Evolutionary conservation across 64 coral and sea anemone genomes (phyloP), one percentile per base, ranked within the genome.

Genomic region (Actinia tenebrosa): DNA sequence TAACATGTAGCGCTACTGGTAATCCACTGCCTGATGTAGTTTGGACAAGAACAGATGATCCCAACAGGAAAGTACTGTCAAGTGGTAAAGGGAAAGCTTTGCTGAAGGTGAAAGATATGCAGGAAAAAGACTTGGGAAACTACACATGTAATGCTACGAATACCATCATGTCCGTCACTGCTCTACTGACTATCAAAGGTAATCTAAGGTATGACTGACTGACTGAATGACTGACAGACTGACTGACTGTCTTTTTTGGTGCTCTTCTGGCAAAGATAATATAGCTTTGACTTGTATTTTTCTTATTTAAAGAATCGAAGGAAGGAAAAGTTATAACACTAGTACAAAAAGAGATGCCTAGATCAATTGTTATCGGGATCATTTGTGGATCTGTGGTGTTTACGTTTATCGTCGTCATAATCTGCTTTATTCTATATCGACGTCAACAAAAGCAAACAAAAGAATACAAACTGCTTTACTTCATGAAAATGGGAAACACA

Each of bases 391-490:
- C 85, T 45, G 63, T 87, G 45, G 26, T 77, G 1, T 88, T 96
- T 58, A 85, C 88, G 54, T 7, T 90, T 5, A 6, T 96, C 44
- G 82, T 93, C 20, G 52, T 68, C 10, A 14, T 88, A 4, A 85
- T 90, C 25, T 88, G 85, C 1, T 88, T 23, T 8, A 15, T 84
- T 60, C 60, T 96, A 7, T 96, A 89, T 77, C 94, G 86, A 22
- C 68, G 91, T 53, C 94, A 96, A 72, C 93, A 93, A 78, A 96
- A 81, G 75, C 91, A 93, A 87, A 92, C 93, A 50, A 72, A 93
- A 20, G 59, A 90, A 11, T 96, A 90, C 27, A 92, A 87, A 78
- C 75, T 82, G 46, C 62, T 92, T 4, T 96, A 96, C 85, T 93
- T 96, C 71, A 79, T 92, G 80, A 85, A 25, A 62, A 85, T 55